phyloP scores from a whole-genome alignment of 2,797 vertebrate species.

The Microtus obscurus region DNA sequence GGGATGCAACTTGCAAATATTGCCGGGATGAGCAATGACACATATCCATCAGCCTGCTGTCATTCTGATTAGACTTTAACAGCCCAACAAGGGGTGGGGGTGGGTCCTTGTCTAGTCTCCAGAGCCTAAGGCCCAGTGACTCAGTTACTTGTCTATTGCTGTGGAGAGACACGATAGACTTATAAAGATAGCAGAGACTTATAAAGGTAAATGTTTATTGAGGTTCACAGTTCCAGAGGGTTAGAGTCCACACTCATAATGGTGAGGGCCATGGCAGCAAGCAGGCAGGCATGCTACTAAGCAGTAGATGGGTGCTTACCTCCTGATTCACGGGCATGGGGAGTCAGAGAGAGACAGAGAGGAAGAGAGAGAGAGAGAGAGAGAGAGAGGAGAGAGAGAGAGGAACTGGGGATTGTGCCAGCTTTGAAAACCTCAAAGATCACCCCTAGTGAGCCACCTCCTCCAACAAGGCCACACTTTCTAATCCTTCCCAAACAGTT shows the following conservation, averaged over 20 bases:
- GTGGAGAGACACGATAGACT: background rate
- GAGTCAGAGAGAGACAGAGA: background rate
- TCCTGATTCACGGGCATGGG: background rate
- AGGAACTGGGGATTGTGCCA: background rate
- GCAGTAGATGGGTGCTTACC: background rate
- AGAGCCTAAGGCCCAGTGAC: background rate
- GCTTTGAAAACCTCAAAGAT: background rate
- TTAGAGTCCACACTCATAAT: background rate
- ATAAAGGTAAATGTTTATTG: background rate
- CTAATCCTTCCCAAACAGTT: background rate
- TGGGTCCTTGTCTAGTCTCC: background rate
- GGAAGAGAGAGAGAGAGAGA: background rate
- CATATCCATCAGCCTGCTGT: background rate
- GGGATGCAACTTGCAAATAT: slow-evolving; percentile 55
- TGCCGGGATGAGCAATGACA: background rate
- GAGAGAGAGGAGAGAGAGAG: background rate
- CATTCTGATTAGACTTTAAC: background rate
- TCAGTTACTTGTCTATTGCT: background rate
- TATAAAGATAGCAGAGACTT: too few relatives aligned
- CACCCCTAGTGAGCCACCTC: background rate
- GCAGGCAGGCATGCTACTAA: background rate
- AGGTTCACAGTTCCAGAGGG: background rate
- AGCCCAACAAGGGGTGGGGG: background rate
- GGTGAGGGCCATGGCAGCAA: background rate
- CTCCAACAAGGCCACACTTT: background rate